A percentile compares a stretch with the other conserved stretches of the same genome.
These are phyloP conservation scores for Conus betulinus DNA, from an alignment of 1,140 invertebrate species.

Conservation along the genomic window DNA sequence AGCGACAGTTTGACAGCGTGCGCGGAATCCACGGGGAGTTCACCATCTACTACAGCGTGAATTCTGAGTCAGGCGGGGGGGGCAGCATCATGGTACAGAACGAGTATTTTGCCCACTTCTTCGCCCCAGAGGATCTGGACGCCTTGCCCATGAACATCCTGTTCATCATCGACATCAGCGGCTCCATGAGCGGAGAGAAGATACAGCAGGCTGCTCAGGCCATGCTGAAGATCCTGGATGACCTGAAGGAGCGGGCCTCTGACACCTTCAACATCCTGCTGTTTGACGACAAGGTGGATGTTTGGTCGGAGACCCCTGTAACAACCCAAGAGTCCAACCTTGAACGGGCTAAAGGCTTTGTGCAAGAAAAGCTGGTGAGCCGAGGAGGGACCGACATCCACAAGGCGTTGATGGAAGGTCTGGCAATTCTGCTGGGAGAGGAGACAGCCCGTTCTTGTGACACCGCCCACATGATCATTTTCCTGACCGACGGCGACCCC, in stretches of 20 bases:
- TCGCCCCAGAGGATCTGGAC: constrained; percentile 79
- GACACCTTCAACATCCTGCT: constrained; percentile 83
- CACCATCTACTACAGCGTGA: constrained; percentile 52
- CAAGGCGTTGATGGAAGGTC: constrained; percentile 79
- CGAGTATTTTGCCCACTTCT: constrained; percentile 86
- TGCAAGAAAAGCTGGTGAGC: constrained; percentile 34
- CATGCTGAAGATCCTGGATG: constrained; percentile 81
- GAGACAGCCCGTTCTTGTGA: neutral
- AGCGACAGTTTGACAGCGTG: constrained; percentile 4
- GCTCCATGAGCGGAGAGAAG: constrained; percentile 83
- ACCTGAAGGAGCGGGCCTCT: constrained; percentile 76
- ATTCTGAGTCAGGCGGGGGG: constrained; percentile 37
- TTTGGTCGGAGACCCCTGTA: constrained; percentile 37
- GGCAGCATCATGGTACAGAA: constrained; percentile 79
- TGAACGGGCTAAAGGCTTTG: constrained; percentile 40
- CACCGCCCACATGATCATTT: constrained; percentile 81
- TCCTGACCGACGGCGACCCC: constrained; percentile 85
- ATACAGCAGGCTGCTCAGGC: constrained; percentile 81
- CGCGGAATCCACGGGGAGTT: constrained; percentile 52
- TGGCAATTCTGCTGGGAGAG: constrained; percentile 74
- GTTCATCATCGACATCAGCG: constrained; percentile 84
- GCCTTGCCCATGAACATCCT: constrained; percentile 82
- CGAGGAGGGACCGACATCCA: constrained; percentile 79
- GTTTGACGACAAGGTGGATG: constrained; percentile 77
- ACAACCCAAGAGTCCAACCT: constrained; percentile 29